Evolutionary conservation across 1,140 invertebrate species (phyloP), one percentile per base, ranked within the genome.

Genomic region (Epicauta chinensis): DNA sequence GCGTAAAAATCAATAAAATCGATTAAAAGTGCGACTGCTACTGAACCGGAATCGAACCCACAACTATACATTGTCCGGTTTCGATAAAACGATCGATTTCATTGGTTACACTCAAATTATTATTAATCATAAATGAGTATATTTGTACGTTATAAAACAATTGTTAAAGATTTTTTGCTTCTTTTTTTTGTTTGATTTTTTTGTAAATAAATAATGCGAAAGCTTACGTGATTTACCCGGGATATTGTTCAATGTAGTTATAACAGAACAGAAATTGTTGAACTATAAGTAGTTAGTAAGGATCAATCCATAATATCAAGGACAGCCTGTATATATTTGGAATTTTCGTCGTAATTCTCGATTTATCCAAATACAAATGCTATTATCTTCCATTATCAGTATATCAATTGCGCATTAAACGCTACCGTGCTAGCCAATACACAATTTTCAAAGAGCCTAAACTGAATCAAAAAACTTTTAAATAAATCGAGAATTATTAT

Each of bases 1-100:
- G 80, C 80, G 75, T 82, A 80, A 81, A 11, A 15, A 13, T 14
- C 37, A 39, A 39, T 4, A 34, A 34, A n/a, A n/a, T 34, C 11
- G 10, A 11, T 7, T 7, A 11, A 34, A n/a, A n/a, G 12, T 0
- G 10, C 1, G 32, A 1, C 32, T 9, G 5, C 12, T 30, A 30
- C 29, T 30, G 10, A 3, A 7, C 23, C 23, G 23, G 23, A 23
- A 5, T 23, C 23, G 23, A 23, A 23, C 23, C 23, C n/a, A n/a
- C n/a, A n/a, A 23, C 23, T 23, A 4, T 36, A 11, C 12, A 41
- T 14, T 16, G 15, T 41, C 11, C 11, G 16, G 5, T 15, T 16
- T 11, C 14, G 16, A 16, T 32, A 34, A 32, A 45, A 14, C 31
- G 34, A 45, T 45, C 34, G 30, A 34, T 29, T 32, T 45, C 30